These are phyloP conservation scores for Ganaspis brasiliensis DNA, from an alignment of 2,888 invertebrate genomes.

Conservation along the genomic window DNA sequence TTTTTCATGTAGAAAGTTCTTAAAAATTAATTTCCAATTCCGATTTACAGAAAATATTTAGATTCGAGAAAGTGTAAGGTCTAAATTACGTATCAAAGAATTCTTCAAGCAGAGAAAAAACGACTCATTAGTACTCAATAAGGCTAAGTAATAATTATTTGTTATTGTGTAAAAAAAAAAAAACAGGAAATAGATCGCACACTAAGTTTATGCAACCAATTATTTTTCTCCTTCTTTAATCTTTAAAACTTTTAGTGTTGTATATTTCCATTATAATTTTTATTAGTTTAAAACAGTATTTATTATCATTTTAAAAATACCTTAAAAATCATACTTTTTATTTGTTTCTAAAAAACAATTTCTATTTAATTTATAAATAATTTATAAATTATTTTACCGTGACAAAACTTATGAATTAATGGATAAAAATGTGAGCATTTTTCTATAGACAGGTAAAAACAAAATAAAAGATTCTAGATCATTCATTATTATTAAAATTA, in stretches of 20 bases:
- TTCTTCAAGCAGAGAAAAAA: constrained; percentile 19
- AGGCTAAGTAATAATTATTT: constrained; percentile 28
- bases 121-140: constrained; percentile 31
- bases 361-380: too few relatives aligned
- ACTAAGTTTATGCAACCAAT: constrained; percentile 22
- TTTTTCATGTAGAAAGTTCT: too few relatives aligned
- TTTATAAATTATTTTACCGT: too few relatives aligned
- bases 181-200: constrained; percentile 36
- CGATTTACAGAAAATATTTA: neutral
- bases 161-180: constrained; percentile 33
- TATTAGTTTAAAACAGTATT: neutral
- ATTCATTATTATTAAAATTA: too few relatives aligned
- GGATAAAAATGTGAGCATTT: too few relatives aligned
- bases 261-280: neutral
- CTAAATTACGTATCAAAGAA: constrained; percentile 3
- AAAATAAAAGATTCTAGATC: too few relatives aligned
- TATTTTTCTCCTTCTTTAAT: neutral
- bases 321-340: neutral
- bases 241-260: neutral
- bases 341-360: too few relatives aligned
- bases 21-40: too few relatives aligned
- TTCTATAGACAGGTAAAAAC: too few relatives aligned
- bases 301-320: neutral
- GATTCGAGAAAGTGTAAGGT: constrained; percentile 33
- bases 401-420: too few relatives aligned